Evolutionary conservation across 2,113 vertebrate species (phyloP).

Genomic region (Dicentrarchus labrax): DNA sequence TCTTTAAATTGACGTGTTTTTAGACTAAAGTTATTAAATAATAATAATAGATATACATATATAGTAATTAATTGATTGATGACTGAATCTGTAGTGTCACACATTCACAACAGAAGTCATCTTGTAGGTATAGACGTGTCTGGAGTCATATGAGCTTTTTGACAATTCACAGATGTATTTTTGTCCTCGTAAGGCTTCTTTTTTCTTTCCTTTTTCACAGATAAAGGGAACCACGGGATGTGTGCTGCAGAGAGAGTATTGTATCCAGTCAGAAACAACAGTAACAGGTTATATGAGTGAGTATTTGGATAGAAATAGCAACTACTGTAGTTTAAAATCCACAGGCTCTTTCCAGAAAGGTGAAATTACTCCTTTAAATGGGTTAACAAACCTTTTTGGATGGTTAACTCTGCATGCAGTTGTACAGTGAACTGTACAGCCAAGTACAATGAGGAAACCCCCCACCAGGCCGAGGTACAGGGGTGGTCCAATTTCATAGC

Average conservation of each 20-base stretch:
- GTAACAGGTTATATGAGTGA: background rate
- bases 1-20: too few relatives aligned
- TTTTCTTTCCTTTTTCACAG: background rate
- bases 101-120: constrained; percentile 27
- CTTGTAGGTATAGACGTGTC: background rate
- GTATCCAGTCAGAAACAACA: constrained; percentile 13
- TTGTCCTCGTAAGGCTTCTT: background rate
- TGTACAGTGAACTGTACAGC: constrained; percentile 20
- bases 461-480: constrained; percentile 57
- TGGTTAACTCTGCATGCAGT: constrained; percentile 20
- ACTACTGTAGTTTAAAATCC: background rate
- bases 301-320: background rate
- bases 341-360: background rate
- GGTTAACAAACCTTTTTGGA: constrained; percentile 40
- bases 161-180: background rate
- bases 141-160: background rate
- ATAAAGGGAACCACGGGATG: background rate
- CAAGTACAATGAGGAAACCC: constrained; percentile 38
- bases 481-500: constrained; percentile 50
- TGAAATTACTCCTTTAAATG: background rate
- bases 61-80: background rate
- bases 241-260: background rate
- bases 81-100: background rate
- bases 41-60: background rate
- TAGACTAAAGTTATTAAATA: background rate